Percentiles rank a stretch among this genome's conserved stretches.
Conservation (phyloP, 2,888 invertebrate genomes). For the Caenorhabditis angaria region DNA sequence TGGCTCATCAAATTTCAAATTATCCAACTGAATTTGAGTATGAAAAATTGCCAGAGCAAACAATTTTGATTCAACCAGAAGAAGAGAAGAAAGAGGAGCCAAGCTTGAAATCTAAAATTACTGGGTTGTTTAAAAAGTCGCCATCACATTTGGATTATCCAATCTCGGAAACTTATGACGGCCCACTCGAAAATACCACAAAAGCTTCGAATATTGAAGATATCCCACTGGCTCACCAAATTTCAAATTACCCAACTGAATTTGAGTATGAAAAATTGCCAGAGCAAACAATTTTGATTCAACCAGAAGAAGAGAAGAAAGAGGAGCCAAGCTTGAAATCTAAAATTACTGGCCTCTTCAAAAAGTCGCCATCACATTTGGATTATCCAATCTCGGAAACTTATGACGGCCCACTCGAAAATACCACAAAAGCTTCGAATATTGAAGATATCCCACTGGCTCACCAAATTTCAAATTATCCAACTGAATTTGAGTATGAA, state of each 20-base stretch:
- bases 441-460: slow-evolving; percentile 30
- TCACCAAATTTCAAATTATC: slow-evolving; percentile 30
- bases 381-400: slow-evolving; percentile 38
- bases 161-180: slow-evolving; percentile 35
- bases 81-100: slow-evolving; percentile 21
- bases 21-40: slow-evolving; percentile 18
- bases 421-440: slow-evolving; percentile 20
- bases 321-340: not conserved
- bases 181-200: slow-evolving; percentile 46
- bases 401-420: slow-evolving; percentile 42
- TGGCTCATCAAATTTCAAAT: slow-evolving; percentile 13
- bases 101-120: slow-evolving; percentile 27
- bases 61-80: slow-evolving; percentile 16
- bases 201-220: slow-evolving; percentile 38
- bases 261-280: slow-evolving; percentile 25
- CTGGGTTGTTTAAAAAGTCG: slow-evolving; percentile 46
- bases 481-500: slow-evolving; percentile 1
- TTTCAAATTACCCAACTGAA: slow-evolving; percentile 17
- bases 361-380: slow-evolving; percentile 29
- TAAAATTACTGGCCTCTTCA: slow-evolving; percentile 35
- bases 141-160: slow-evolving; percentile 40
- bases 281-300: slow-evolving; percentile 13
- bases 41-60: slow-evolving; percentile 15
- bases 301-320: slow-evolving; percentile 1
- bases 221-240: slow-evolving; percentile 32